Percentiles rank a stretch among this genome's conserved stretches.
Conservation (phyloP, 1,140 invertebrate genomes). For the Coptotermes formosanus region DNA sequence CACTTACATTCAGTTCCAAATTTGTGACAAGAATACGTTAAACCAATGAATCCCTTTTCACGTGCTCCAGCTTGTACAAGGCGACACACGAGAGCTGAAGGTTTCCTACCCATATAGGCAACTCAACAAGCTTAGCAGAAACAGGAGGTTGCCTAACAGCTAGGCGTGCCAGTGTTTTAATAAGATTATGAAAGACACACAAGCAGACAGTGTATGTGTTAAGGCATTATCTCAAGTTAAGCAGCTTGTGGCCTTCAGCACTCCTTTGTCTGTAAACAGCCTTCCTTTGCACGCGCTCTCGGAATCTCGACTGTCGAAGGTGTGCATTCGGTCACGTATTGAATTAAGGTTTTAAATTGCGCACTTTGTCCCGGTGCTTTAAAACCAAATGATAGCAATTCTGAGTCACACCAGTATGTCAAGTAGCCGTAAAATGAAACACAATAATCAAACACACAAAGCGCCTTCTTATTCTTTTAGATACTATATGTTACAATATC, state of each 20-base stretch:
- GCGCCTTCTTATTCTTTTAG: too few species aligned
- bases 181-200: constrained; percentile 15
- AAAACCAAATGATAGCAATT: too few species aligned
- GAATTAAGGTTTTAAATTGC: too few species aligned
- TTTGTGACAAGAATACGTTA: neutral
- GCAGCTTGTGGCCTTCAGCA: neutral
- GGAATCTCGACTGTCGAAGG: too few species aligned
- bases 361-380: too few species aligned
- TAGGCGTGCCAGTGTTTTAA: constrained; percentile 8
- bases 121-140: neutral
- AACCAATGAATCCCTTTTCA: neutral
- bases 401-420: too few species aligned
- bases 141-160: constrained; percentile 19
- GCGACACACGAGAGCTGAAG: neutral
- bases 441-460: too few species aligned
- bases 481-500: too few species aligned
- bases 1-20: too few species aligned
- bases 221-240: constrained; percentile 2
- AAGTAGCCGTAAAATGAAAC: too few species aligned
- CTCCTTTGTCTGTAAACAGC: constrained; percentile 10
- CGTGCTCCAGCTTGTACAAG: neutral
- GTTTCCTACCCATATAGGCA: neutral
- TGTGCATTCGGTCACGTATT: too few species aligned
- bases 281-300: neutral
- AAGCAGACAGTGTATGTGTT: neutral